Evolutionary conservation across 1,140 invertebrate species (phyloP), one percentile per base, ranked within the genome.

Genomic region (Condylostylus longicornis): DNA sequence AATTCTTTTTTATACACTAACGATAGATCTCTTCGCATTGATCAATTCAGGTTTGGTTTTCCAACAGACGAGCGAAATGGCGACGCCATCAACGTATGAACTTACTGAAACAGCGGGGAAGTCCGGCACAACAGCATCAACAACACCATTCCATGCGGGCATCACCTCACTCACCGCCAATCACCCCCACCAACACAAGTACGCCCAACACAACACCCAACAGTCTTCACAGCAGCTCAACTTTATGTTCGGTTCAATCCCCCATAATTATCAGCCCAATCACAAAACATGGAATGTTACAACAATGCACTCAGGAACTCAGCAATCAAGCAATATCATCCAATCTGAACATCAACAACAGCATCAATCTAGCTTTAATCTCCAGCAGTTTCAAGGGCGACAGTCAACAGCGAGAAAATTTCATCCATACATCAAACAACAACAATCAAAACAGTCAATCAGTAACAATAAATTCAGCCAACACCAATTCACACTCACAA

Each of bases 11-110:
- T 22, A 23, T 22, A 18, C 32, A 42, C 41, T 42, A 38, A 41
- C 25, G 23, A 30, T 35, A 35, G 28, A 15, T 47, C 36, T 33
- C 42, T 37, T 42, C 35, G 28, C 30, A 37, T 35, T 40, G 46
- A 46, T 46, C 38, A 45, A 53, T 46, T 72, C 15, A 91, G 87
- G 86, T 93, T 74, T 93, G 88, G 88, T 91, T 93, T 82, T 91
- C 86, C 67, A 91, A 93, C 76, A 86, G 88, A 75, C 79, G 88
- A 66, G 88, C 88, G 61, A 93, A 93, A 69, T 91, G 86, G 87
- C 77, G 88, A 63, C 79, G 88, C 47, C 86, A 91, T 63, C 86
- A 91, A 64, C 79, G 87, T 51, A 90, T 91, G 85, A 89, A 86
- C 64, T 74, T 88, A 47, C 72, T 89, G 56, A 87, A 87, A 64